Evolutionary conservation across 2,888 invertebrate genomes (phyloP).

Genomic region (Campoplex capitator): DNA sequence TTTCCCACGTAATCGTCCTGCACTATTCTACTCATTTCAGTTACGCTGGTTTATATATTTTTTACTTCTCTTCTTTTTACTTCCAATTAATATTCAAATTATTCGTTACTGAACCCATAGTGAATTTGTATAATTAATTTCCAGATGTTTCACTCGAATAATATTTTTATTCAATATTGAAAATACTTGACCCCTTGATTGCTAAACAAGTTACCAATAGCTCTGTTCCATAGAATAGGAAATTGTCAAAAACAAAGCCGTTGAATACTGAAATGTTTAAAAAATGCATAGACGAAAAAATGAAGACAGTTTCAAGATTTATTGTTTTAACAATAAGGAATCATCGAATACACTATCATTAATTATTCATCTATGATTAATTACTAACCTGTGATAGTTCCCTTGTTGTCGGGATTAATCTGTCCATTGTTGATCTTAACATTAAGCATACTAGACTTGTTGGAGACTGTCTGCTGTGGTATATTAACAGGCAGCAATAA

Average conservation of each 20-base stretch:
- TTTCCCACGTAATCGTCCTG: no score
- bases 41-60: no score
- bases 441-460: conserved; percentile 88
- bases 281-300: neutral
- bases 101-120: no score
- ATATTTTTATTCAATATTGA: no score
- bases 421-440: conserved; percentile 89
- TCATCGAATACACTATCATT: neutral
- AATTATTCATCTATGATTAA: neutral
- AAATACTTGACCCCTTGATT: no score
- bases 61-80: no score
- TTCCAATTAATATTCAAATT: no score
- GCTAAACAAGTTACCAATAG: no score
- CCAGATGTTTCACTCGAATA: no score
- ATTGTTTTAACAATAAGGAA: neutral
- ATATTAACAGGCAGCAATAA: conserved; percentile 81
- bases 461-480: conserved; percentile 77
- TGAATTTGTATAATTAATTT: no score
- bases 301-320: neutral
- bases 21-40: no score
- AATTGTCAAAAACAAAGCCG: neutral
- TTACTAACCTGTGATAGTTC: conserved; percentile 87
- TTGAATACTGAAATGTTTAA: neutral
- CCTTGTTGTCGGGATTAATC: conserved; percentile 87
- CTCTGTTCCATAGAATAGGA: neutral